Conservation (phyloP, 2,888 invertebrate species). For the Leptopilina myrica region DNA sequence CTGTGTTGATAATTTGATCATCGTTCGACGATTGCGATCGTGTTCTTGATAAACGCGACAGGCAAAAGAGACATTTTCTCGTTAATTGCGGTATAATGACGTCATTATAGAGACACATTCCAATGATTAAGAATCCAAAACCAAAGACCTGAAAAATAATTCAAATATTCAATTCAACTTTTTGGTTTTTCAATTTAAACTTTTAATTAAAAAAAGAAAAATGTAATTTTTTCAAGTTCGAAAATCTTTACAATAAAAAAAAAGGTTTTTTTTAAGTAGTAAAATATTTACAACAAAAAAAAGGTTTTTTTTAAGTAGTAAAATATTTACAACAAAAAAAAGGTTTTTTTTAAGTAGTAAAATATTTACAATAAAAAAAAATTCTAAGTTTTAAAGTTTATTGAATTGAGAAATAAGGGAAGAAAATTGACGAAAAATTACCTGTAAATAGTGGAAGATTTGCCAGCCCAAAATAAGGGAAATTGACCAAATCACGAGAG, state of each 20-base stretch:
- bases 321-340: no score
- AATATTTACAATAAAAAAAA: no score
- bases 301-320: no score
- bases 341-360: no score
- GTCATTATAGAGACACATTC: conserved; percentile 91
- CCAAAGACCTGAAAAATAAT: conserved; percentile 82
- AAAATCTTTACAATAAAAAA: no score
- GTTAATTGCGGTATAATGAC: conserved; percentile 75
- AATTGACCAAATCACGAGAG: conserved; percentile 92
- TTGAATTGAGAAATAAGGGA: no score
- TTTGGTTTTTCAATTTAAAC: no score
- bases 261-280: no score
- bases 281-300: no score
- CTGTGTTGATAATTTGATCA: conserved; percentile 69
- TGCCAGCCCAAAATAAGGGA: conserved; percentile 88
- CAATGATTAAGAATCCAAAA: conserved; percentile 85
- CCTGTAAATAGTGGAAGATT: conserved; percentile 86
- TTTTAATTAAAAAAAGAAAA: no score
- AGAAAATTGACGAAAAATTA: conserved; percentile 60
- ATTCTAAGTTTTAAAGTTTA: no score
- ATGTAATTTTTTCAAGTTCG: no score
- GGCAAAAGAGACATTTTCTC: conserved; percentile 59
- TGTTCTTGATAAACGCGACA: conserved; percentile 63
- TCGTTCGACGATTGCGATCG: conserved; percentile 64
- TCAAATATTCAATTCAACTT: neutral